phyloP scores from a whole-genome alignment of 1,140 invertebrate species.

The Limonius californicus region DNA sequence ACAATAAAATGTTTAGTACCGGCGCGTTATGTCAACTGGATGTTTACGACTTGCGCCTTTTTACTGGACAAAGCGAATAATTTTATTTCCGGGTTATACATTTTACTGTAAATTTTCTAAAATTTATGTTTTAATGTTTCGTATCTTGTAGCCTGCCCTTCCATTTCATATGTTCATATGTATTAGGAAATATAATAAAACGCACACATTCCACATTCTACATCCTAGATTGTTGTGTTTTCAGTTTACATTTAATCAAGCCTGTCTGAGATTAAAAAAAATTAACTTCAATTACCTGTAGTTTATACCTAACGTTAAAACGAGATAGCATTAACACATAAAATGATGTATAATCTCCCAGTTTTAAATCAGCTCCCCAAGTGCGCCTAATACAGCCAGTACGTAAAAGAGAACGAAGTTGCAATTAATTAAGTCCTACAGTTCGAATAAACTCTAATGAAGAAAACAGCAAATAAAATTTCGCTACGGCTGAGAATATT shows the following conservation, averaged over 20 bases:
- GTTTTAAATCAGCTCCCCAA: background rate
- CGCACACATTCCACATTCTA: too few species aligned
- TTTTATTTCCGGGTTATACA: background rate
- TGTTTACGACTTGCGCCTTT: slow-evolving; percentile 5
- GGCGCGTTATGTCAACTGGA: slow-evolving; percentile 5
- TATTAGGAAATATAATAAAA: too few species aligned
- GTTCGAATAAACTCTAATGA: background rate
- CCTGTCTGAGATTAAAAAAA: too few species aligned
- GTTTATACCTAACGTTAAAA: too few species aligned
- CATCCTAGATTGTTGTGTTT: too few species aligned
- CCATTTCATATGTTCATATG: too few species aligned
- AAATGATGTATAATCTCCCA: background rate
- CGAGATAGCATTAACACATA: too few species aligned
- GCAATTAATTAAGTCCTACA: background rate
- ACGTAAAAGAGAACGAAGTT: background rate
- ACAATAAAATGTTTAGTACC: slow-evolving; percentile 15
- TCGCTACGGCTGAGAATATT: background rate
- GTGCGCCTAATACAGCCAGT: background rate
- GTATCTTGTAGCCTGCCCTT: background rate
- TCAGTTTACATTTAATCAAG: too few species aligned
- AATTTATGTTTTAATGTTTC: background rate
- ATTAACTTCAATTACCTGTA: too few species aligned
- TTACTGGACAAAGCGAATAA: slow-evolving; percentile 11
- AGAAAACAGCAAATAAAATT: background rate
- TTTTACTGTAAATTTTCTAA: slow-evolving; percentile 1